Evolutionary conservation across 2,113 vertebrate genomes (phyloP).

Genomic region (Myrmophylax atrothorax): DNA sequence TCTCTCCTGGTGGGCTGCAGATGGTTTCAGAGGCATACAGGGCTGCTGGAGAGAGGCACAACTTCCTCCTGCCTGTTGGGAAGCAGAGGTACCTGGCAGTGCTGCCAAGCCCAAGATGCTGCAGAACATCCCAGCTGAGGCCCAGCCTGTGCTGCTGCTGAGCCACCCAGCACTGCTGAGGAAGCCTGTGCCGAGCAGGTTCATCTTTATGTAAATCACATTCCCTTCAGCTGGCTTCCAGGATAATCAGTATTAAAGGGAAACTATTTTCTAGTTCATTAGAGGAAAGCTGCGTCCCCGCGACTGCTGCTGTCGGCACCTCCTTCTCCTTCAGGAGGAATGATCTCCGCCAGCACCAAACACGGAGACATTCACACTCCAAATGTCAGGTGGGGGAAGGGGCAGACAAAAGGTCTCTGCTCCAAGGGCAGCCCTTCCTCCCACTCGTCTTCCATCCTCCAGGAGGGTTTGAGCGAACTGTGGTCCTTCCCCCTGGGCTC

Average conservation of each 20-base stretch:
- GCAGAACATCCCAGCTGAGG: background rate
- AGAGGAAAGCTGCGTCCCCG: slow-evolving; percentile 56
- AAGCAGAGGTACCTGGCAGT: background rate
- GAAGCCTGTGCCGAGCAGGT: background rate
- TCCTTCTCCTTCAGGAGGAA: slow-evolving; percentile 28
- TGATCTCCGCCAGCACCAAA: background rate
- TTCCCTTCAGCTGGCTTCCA: slow-evolving; percentile 55
- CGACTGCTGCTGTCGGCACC: slow-evolving; percentile 28
- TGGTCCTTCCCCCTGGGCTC: background rate
- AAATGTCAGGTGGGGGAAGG: background rate
- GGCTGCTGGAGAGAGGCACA: background rate
- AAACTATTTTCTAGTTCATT: slow-evolving; percentile 72
- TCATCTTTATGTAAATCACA: slow-evolving; percentile 65
- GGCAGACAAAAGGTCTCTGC: background rate
- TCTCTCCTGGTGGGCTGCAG: background rate
- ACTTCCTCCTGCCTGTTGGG: background rate
- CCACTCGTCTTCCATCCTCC: background rate
- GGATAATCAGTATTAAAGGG: slow-evolving; percentile 70
- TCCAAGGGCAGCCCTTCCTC: background rate
- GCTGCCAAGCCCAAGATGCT: background rate
- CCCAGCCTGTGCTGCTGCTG: background rate
- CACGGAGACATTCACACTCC: background rate
- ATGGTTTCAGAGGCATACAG: background rate
- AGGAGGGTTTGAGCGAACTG: background rate
- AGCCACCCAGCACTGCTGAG: background rate